Conservation (phyloP, 2,888 invertebrate species). For the Lepidochitona cinerea region DNA sequence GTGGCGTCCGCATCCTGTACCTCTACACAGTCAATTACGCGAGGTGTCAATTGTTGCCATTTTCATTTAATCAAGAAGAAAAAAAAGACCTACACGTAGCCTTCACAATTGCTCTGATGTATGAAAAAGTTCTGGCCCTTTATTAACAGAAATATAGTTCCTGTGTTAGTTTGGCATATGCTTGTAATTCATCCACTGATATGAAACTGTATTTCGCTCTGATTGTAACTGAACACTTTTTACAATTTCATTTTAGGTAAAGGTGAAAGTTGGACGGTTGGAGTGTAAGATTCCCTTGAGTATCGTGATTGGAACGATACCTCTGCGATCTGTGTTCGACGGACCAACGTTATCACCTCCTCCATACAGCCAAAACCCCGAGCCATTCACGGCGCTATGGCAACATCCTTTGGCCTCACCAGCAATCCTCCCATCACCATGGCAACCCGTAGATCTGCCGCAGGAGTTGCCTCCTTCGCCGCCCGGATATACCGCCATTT, state of each 20-base stretch:
- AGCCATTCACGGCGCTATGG: not conserved
- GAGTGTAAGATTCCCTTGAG: not conserved
- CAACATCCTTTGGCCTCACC: not conserved
- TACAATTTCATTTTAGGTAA: not conserved
- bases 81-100: no score
- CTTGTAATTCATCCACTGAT: no score
- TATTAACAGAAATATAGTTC: no score
- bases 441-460: constrained; percentile 21
- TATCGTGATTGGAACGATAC: not conserved
- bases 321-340: not conserved
- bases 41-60: no score
- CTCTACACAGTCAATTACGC: no score
- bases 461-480: constrained; percentile 10
- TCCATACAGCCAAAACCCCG: not conserved
- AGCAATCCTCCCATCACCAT: constrained; percentile 16
- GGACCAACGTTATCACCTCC: not conserved
- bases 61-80: no score
- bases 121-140: no score
- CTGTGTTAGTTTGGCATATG: no score
- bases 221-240: not conserved
- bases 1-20: no score
- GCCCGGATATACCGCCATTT: not conserved
- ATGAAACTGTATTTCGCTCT: no score
- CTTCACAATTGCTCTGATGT: no score
- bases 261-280: not conserved